A percentile compares a stretch with the other conserved stretches of the same genome.
Evolutionary conservation across 2,797 vertebrate genomes (phyloP).

Genomic region (Fistularia tabacaria): DNA sequence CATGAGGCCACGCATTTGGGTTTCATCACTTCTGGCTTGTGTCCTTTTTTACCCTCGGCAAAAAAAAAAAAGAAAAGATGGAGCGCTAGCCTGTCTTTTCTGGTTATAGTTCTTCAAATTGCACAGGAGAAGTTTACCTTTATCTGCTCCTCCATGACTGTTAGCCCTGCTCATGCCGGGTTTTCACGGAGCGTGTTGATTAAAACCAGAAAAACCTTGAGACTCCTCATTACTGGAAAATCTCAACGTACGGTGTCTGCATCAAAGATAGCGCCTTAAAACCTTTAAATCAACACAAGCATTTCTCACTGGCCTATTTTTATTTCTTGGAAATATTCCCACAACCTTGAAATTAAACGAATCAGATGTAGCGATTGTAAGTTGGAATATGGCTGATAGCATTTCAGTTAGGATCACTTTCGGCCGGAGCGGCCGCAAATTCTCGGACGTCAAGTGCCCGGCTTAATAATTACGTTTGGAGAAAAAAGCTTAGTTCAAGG

Average conservation of each 20-base stretch:
- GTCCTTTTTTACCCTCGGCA: conserved; percentile 16
- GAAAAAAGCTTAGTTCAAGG: too few relatives aligned
- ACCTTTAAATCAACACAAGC: conserved; percentile 37
- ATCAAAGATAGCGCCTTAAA: conserved; percentile 58
- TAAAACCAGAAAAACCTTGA: conserved; percentile 32
- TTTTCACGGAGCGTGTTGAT: conserved; percentile 39
- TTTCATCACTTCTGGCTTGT: conserved; percentile 21
- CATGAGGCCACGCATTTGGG: conserved; percentile 15
- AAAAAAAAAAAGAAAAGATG: background rate
- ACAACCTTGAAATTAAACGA: conserved; percentile 28
- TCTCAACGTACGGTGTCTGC: conserved; percentile 32
- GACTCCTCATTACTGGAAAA: conserved; percentile 57
- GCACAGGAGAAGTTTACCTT: conserved; percentile 28
- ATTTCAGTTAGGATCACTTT: too few relatives aligned
- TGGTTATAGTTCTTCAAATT: conserved; percentile 28
- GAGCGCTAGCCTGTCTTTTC: conserved; percentile 1
- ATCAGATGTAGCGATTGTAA: background rate
- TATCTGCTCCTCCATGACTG: conserved; percentile 25
- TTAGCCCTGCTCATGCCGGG: conserved; percentile 30
- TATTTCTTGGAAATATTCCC: conserved; percentile 27
- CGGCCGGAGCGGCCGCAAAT: too few relatives aligned
- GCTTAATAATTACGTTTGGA: too few relatives aligned
- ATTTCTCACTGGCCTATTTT: conserved; percentile 34
- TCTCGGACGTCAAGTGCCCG: too few relatives aligned
- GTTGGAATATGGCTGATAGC: too few relatives aligned